These are phyloP conservation scores for Leptatherina wallacei DNA, from an alignment of 2,797 vertebrate species.

Conservation along the genomic window DNA sequence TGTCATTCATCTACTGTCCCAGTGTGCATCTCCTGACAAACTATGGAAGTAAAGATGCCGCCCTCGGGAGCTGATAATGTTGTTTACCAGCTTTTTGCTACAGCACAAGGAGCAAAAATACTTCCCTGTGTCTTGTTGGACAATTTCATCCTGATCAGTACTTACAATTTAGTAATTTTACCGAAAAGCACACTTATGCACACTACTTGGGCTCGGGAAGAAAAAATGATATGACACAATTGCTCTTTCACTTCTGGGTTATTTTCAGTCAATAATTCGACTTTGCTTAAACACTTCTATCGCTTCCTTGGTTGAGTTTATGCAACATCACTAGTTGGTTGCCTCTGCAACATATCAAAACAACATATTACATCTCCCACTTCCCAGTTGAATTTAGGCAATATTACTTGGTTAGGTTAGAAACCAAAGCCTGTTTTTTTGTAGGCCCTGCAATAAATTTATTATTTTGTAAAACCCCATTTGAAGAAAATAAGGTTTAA, in stretches of 20 bases:
- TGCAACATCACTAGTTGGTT: background rate
- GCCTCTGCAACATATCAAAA: background rate
- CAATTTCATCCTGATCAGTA: background rate
- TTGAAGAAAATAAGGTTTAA: background rate
- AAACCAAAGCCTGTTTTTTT: background rate
- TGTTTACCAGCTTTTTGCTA: slow-evolving; percentile 31
- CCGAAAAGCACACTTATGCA: background rate
- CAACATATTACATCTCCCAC: background rate
- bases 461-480: background rate
- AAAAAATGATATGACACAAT: background rate
- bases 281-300: background rate
- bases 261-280: background rate
- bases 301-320: background rate
- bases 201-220: background rate
- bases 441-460: background rate
- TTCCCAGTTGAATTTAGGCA: background rate
- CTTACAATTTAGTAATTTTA: background rate
- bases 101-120: background rate
- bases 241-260: background rate
- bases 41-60: slow-evolving; percentile 13
- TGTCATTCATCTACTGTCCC: slow-evolving; percentile 22
- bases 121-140: background rate
- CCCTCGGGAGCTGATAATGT: slow-evolving; percentile 35
- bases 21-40: slow-evolving; percentile 24
- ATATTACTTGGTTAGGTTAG: too few relatives aligned